Evolutionary conservation across 2,113 vertebrate genomes (phyloP).

Genomic region (Rhizomys pruinosus): DNA sequence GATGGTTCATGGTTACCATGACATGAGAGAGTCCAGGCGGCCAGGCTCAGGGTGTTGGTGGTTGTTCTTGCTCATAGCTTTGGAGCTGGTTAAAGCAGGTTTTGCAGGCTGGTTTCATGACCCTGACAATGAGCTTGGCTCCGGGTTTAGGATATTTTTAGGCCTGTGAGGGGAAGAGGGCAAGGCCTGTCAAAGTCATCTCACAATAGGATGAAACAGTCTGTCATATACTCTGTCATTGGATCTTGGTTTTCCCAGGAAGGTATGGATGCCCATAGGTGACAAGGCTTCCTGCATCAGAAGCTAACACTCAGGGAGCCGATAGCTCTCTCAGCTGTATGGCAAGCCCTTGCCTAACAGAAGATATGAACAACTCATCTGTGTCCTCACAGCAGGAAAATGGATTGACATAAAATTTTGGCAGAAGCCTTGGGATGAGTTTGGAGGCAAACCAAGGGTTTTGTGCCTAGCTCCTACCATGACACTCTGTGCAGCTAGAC

Average conservation of each 20-base stretch:
- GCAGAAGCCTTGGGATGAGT: neutral
- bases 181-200: neutral
- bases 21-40: neutral
- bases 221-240: neutral
- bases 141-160: too few relatives aligned
- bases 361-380: neutral
- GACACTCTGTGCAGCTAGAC: neutral
- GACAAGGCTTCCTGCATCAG: neutral
- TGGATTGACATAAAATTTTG: neutral
- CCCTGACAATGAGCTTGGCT: neutral
- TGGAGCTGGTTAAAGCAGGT: neutral
- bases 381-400: neutral
- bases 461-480: neutral
- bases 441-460: neutral
- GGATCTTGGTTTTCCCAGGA: too few relatives aligned
- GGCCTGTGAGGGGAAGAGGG: neutral
- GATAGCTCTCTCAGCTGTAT: neutral
- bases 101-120: neutral
- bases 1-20: accelerated
- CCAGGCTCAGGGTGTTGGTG: neutral
- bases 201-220: neutral
- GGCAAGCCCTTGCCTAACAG: neutral
- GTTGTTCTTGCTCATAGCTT: neutral
- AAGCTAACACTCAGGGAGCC: neutral
- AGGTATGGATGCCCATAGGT: too few relatives aligned